Evolutionary conservation across 2,888 invertebrate genomes (phyloP).

Genomic region (Tiphia femorata): DNA sequence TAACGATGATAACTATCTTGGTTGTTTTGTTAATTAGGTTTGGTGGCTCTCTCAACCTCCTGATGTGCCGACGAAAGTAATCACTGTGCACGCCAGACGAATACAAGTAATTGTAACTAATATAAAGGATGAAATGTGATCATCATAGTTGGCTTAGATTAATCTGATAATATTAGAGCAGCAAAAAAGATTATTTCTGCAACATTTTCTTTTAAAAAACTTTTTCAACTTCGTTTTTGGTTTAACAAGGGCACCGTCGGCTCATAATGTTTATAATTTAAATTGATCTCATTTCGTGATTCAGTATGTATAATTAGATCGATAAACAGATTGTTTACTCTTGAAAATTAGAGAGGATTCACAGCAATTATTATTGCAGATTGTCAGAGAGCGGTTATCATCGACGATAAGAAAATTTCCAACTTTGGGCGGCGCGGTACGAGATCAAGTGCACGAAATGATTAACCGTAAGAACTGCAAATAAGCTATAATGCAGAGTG

Average conservation of each 20-base stretch:
- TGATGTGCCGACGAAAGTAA: constrained; percentile 11
- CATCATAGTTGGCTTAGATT: background rate
- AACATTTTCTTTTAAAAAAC: too few species aligned
- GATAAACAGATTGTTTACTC: background rate
- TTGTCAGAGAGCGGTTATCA: constrained; percentile 3
- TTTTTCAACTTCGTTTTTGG: too few species aligned
- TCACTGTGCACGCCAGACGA: constrained; percentile 25
- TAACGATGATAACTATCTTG: too few species aligned
- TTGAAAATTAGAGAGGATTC: background rate
- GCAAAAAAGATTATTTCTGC: too few species aligned
- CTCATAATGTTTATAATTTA: too few species aligned
- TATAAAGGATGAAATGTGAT: background rate
- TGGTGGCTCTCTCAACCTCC: constrained; percentile 15
- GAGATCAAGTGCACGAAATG: background rate
- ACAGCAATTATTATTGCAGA: background rate
- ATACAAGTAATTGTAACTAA: constrained; percentile 23
- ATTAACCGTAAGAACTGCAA: too few species aligned
- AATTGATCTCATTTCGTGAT: too few species aligned
- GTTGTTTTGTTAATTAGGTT: constrained; percentile 3
- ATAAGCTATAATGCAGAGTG: too few species aligned
- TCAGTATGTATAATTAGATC: too few species aligned
- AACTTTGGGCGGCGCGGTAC: background rate
- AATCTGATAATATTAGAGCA: too few species aligned
- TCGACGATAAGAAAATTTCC: background rate
- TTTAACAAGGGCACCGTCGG: too few species aligned